Conservation (phyloP, 2,797 vertebrate genomes). For the Gorsachius magnificus region DNA sequence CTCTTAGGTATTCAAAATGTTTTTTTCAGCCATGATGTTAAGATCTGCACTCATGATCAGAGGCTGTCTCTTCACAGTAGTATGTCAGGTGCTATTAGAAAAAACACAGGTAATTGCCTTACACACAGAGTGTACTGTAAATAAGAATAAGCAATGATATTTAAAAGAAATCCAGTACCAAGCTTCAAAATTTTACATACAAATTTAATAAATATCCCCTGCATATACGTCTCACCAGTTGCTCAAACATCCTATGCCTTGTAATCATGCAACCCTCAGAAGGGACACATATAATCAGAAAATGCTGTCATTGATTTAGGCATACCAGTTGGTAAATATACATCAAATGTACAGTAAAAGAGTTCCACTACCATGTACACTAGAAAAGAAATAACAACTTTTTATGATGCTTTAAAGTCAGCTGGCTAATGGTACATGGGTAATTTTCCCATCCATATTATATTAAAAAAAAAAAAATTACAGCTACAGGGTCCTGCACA, state of each 20-base stretch:
- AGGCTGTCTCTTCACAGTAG: neutral
- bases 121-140: neutral
- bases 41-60: neutral
- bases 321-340: neutral
- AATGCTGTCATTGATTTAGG: neutral
- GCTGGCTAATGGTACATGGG: neutral
- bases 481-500: neutral
- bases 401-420: neutral
- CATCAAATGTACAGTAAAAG: neutral
- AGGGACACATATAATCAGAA: neutral
- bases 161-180: neutral
- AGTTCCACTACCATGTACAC: neutral
- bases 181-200: neutral
- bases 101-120: neutral
- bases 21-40: neutral
- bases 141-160: neutral
- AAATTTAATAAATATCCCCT: neutral
- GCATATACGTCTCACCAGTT: neutral
- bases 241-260: neutral
- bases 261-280: neutral
- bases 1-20: neutral
- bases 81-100: neutral
- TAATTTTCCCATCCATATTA: neutral
- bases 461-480: neutral
- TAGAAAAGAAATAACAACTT: neutral